Evolutionary conservation across 1,140 invertebrate genomes (phyloP).

Genomic region (Drosophila insularis): DNA sequence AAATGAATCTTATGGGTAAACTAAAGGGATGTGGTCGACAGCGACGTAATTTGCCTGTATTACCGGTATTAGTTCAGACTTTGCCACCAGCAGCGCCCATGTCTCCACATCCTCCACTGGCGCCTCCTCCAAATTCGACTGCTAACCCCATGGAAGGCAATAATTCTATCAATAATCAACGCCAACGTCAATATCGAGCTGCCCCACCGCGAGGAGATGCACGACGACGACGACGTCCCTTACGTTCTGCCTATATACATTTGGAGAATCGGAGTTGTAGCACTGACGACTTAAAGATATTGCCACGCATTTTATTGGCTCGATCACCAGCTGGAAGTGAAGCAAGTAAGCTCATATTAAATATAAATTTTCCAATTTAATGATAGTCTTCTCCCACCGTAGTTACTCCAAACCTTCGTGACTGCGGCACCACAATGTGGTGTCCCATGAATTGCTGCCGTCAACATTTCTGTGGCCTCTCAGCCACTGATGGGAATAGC

Average conservation of each 20-base stretch:
- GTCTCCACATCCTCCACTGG: not conserved
- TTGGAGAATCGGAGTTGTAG: conserved; percentile 24
- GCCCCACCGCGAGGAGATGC: conserved; percentile 15
- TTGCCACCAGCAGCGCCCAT: not conserved
- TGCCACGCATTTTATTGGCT: conserved; percentile 25
- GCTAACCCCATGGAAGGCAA: not conserved
- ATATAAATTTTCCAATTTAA: not conserved
- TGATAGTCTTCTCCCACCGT: not conserved
- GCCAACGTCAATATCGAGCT: not conserved
- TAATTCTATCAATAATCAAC: no score
- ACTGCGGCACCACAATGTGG: conserved; percentile 65
- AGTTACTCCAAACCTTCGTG: conserved; percentile 6
- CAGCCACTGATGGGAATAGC: not conserved
- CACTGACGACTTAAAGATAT: conserved; percentile 25
- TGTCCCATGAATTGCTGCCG: conserved; percentile 41
- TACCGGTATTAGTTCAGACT: conserved; percentile 42
- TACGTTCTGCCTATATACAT: conserved; percentile 8
- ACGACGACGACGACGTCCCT: conserved; percentile 23
- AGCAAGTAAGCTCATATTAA: not conserved
- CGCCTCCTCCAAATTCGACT: not conserved
- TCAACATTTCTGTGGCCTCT: not conserved
- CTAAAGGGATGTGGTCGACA: not conserved
- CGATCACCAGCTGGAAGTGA: not conserved
- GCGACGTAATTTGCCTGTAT: conserved; percentile 6
- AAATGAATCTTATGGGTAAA: not conserved